Base-by-base conservation (phyloP, 1,140 invertebrate species). In the Babylonia areolata region DNA sequence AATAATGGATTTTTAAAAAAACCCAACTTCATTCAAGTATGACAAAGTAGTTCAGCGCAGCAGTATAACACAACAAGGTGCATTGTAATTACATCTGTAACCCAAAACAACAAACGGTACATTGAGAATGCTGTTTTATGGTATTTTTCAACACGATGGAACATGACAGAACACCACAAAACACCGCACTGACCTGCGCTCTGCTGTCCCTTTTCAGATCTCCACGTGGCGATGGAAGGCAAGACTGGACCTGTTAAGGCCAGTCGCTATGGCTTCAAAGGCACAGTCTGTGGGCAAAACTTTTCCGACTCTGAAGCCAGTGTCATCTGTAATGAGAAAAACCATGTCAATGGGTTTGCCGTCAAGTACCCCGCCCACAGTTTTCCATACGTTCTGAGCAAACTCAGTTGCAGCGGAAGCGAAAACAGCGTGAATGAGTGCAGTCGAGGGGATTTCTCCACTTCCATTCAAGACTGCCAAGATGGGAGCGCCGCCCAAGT, bases 251-350 rank as follows among this genome's bases (percentile, higher is more conserved):
- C 71, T 28, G 33, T 82, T 85, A 95, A 95, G 85, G 95, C 97
- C 0, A 95, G 94, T 85, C 97, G 97, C 88, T 90, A 91, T 15
- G 97, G 96, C 1, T 54, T 87, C 31, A 28, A 51, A 17, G 89
- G 88, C 3, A 33, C 75, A 3, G 83, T 90, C 37, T 90, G 89
- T 85, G 77, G 46, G 9, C 69, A 86, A 15, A 81, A 69, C 31
- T 85, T 87, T 58, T 77, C 31, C 23, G 58, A 89, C 31, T 40
- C n/a, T 5, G 87, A 90, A 35, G 89, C 88, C 20, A 69, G n/a
- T 35, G 78, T 87, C 17, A 80, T 87, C 28, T 90, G 89, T 58
- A 81, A 58, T 37, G 80, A 88, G n/a, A 20, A 84, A 12, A 85
- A 85, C 11, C 89, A 84, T 3, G 96, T 95, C 94, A 94, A 96